Conservation (phyloP, 2,113 vertebrate species). For the Dolichallabes microphthalmus region DNA sequence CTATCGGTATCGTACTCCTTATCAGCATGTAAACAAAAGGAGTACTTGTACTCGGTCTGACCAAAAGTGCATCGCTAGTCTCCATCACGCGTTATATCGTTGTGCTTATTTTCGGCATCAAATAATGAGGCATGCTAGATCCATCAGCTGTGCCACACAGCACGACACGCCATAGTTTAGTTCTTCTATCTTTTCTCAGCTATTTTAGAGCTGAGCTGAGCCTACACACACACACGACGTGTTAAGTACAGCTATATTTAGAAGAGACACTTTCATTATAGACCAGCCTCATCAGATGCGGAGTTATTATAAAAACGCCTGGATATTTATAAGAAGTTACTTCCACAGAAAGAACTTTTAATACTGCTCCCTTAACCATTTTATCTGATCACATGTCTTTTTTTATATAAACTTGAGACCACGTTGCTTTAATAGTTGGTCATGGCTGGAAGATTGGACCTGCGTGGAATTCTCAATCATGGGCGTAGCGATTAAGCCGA, state of each 20-base stretch:
- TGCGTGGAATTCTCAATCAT: background rate
- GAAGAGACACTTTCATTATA: background rate
- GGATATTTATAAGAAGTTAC: background rate
- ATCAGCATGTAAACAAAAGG: background rate
- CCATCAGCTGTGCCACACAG: background rate
- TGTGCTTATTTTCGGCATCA: background rate
- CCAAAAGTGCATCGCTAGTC: background rate
- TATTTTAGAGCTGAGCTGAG: background rate
- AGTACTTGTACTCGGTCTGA: no score
- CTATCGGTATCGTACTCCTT: background rate
- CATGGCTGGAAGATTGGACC: background rate
- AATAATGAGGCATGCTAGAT: background rate
- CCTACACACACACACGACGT: background rate
- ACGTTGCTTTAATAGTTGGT: background rate
- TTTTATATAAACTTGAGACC: background rate
- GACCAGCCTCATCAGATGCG: background rate
- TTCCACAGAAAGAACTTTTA: background rate
- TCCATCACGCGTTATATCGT: background rate
- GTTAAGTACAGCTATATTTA: background rate
- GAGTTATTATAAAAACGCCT: background rate
- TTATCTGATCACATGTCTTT: background rate
- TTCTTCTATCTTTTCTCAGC: background rate
- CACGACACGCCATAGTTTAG: background rate
- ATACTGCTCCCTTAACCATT: background rate
- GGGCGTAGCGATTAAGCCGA: conserved; percentile 1